phyloP scores from a whole-genome alignment of 2,113 vertebrate species.

The Nibea albiflora region DNA sequence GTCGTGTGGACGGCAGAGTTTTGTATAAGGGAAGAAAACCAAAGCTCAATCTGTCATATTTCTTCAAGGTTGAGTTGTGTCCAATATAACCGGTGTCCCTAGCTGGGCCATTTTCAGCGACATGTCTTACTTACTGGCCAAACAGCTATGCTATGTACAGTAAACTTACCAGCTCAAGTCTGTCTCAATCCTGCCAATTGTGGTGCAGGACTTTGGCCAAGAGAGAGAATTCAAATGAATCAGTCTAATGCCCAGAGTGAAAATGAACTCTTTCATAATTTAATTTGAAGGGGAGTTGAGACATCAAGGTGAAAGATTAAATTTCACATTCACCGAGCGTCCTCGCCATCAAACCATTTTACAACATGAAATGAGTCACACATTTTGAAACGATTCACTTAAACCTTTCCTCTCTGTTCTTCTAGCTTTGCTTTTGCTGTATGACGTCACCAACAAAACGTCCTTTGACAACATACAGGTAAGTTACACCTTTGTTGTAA shows the following conservation, averaged over 20 bases:
- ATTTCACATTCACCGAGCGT: slow-evolving; percentile 12
- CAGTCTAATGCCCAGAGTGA: background rate
- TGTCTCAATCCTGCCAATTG: background rate
- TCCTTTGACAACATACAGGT: slow-evolving; percentile 97
- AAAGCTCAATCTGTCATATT: too few species aligned
- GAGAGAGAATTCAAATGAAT: background rate
- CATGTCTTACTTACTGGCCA: too few species aligned
- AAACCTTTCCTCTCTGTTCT: slow-evolving; percentile 21
- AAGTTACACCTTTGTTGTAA: slow-evolving; percentile 26
- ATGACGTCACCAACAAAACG: slow-evolving; percentile 93
- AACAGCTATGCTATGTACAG: too few species aligned
- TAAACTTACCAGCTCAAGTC: background rate
- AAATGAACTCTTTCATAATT: slow-evolving; percentile 14
- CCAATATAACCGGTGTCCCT: too few species aligned
- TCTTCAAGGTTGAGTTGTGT: too few species aligned
- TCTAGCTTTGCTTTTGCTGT: slow-evolving; percentile 92
- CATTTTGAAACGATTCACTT: background rate
- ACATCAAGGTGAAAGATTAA: background rate
- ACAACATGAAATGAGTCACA: background rate
- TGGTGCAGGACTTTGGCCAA: background rate
- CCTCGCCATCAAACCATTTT: background rate
- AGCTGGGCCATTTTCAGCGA: too few species aligned
- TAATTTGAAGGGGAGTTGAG: slow-evolving; percentile 7
- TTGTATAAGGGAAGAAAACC: too few species aligned
- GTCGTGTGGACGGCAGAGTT: too few species aligned